Evolutionary conservation across 2,113 vertebrate species (phyloP), one percentile per base, ranked within the genome.

Genomic region (Kobus ellipsiprymnus): DNA sequence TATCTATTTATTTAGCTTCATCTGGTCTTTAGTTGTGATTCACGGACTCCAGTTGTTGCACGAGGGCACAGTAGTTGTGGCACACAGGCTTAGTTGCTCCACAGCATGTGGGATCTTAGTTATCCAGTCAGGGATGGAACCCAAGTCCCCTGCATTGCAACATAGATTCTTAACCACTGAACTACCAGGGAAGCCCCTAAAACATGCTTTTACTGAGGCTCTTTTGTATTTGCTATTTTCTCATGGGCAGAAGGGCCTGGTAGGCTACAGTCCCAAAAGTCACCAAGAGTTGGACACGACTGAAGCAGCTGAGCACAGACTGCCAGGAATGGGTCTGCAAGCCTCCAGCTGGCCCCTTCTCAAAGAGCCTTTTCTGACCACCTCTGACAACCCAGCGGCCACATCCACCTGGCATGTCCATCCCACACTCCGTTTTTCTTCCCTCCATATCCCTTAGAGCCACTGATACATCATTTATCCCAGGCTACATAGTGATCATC

Each of bases 11-110:
- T 77, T 27, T 77, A 44, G 36, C 71, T 77, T 40, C 36, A 14
- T 44, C 36, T 14, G n/a, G n/a, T 27, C 71, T 44, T 44, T 4
- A 44, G 21, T 27, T 14, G 12, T 27, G 71, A 44, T 44, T 27
- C 23, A 77, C 1, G 0, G 40, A 44, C 71, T 44, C 71, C 12
- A 44, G 71, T 7, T 14, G 71, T 7, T 4, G 6, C 71, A 74
- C 3, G 1, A 44, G 36, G 36, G 36, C 0, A 0, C 5, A 3
- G 19, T 16, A 62, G 60, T 62, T 62, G 13, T 0, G 0, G 60
- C 0, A 0, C 14, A 33, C 62, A 67, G 62, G 33, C 67, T 71
- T 36, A 44, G 12, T 14, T 4, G 36, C 71, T 77, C 36, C 29
- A 77, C 21, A 27, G 40, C 71, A 27, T 7, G 23, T 14, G 11